A percentile compares a stretch with the other conserved stretches of the same genome.
These are phyloP conservation scores for Emmelina monodactyla DNA, from an alignment of 2,888 invertebrate species.

Conservation along the genomic window DNA sequence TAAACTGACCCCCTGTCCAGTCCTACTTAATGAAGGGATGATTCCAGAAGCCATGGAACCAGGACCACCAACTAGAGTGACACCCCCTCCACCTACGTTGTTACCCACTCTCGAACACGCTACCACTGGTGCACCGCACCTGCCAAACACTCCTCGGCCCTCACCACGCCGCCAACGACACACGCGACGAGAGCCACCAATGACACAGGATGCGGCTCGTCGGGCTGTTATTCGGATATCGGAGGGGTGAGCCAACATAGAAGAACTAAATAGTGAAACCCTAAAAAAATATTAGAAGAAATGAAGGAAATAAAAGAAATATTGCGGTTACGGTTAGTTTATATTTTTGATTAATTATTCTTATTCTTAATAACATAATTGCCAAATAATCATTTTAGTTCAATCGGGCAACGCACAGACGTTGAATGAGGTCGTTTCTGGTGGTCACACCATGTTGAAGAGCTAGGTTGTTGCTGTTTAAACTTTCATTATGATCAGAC, in stretches of 20 bases:
- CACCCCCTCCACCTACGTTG: neutral
- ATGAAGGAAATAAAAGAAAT: neutral
- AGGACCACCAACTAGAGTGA: neutral
- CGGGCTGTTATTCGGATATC: neutral
- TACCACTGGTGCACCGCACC: neutral
- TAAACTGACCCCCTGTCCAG: neutral
- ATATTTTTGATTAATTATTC: neutral
- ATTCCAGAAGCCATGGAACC: neutral
- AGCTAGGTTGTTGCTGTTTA: neutral
- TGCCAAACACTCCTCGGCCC: neutral
- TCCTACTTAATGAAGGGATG: neutral
- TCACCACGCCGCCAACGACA: too few species aligned
- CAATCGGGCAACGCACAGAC: neutral
- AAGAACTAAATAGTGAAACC: neutral
- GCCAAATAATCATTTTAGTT: neutral
- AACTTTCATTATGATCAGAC: neutral
- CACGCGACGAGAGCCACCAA: neutral
- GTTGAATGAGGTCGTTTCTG: neutral
- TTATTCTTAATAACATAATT: neutral
- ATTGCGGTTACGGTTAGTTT: neutral
- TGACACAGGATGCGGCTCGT: neutral
- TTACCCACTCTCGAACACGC: neutral
- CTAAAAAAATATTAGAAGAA: neutral
- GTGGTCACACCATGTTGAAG: neutral
- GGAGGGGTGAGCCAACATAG: neutral